Evolutionary conservation across 2,888 invertebrate species (phyloP).

Genomic region (Lamellibrachia columna): DNA sequence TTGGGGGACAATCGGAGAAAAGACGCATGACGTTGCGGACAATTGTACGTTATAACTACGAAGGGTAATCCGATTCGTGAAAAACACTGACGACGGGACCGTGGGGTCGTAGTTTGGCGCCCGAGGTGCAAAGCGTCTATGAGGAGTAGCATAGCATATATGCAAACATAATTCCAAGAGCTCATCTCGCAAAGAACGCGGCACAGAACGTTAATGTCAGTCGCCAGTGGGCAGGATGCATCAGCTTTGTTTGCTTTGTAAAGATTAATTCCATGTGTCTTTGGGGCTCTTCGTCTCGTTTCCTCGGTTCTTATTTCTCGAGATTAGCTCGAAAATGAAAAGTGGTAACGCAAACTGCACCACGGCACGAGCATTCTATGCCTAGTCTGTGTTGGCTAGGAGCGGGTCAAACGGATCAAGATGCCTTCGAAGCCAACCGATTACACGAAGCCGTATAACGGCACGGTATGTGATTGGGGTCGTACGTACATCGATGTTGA

Average conservation of each 20-base stretch:
- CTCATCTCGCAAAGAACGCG: not conserved
- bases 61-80: too few species aligned
- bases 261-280: not conserved
- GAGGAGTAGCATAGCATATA: too few species aligned
- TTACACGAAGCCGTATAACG: not conserved
- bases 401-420: too few species aligned
- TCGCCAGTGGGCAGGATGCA: not conserved
- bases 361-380: not conserved
- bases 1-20: too few species aligned
- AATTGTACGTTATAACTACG: too few species aligned
- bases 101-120: too few species aligned
- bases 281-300: not conserved
- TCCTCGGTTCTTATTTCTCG: not conserved
- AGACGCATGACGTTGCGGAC: too few species aligned
- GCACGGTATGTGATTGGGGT: not conserved
- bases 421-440: not conserved
- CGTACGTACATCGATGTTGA: not conserved
- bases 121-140: too few species aligned
- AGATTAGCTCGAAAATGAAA: not conserved
- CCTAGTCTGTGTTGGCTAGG: not conserved
- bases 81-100: too few species aligned
- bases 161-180: not conserved
- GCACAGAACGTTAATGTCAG: not conserved
- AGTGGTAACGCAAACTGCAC: not conserved
- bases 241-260: not conserved